A percentile compares a stretch with the other conserved stretches of the same genome.
Evolutionary conservation across 53 echinoderm and acorn worm species (phyloP).

Genomic region (Stichopus horrens): DNA sequence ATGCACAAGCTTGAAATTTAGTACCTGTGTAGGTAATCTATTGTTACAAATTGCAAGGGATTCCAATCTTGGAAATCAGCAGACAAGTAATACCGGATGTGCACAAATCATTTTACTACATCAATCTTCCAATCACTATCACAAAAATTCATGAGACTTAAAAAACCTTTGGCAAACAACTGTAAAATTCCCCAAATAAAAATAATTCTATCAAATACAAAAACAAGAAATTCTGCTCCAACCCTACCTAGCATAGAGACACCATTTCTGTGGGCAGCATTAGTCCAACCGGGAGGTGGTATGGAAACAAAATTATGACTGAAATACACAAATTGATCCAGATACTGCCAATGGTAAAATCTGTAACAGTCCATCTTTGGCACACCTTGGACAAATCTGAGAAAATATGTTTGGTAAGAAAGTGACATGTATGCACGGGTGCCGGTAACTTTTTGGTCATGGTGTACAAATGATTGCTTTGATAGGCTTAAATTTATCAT

Average conservation of each 20-base stretch:
- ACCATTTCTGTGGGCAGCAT: conserved; percentile 97
- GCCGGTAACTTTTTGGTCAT: no score
- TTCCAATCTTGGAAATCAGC: no score
- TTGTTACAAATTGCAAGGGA: no score
- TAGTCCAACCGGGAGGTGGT: conserved; percentile 94
- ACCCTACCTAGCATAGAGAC: conserved; percentile 81
- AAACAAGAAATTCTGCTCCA: background rate
- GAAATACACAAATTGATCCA: conserved; percentile 94
- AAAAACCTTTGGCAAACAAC: background rate
- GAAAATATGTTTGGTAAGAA: background rate
- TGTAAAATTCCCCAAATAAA: background rate
- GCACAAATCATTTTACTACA: no score
- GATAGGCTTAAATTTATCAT: no score
- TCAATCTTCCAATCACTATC: no score
- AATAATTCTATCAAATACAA: background rate
- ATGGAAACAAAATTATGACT: conserved; percentile 95
- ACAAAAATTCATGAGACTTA: no score
- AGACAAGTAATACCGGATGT: no score
- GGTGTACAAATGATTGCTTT: no score
- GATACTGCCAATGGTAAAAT: conserved; percentile 95
- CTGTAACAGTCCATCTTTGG: conserved; percentile 76
- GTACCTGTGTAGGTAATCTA: no score
- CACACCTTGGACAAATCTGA: conserved; percentile 89
- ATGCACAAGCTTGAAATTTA: no score
- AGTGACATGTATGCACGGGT: no score